Conservation (phyloP, 2,888 invertebrate species). For the Atethmia centrago region DNA sequence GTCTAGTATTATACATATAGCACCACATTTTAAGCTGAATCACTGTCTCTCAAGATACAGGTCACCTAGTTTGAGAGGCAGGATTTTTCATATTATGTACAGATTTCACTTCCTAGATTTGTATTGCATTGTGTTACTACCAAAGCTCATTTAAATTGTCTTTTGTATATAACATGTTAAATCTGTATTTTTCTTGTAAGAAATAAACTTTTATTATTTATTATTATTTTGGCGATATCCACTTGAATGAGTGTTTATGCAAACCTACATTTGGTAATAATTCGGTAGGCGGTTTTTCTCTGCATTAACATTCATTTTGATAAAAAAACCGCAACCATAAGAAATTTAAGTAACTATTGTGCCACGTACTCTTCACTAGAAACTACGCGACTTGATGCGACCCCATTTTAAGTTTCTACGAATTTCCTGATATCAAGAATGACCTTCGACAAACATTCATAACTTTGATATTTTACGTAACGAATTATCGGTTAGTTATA, state of each 20-base stretch:
- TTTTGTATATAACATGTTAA: no score
- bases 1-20: no score
- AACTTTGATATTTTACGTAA: constrained; percentile 49
- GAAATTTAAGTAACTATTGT: not conserved
- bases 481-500: constrained; percentile 40
- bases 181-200: no score
- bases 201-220: no score
- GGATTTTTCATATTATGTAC: no score
- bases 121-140: no score
- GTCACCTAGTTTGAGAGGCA: no score
- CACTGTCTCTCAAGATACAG: no score
- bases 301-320: not conserved
- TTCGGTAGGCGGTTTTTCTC: not conserved
- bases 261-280: not conserved
- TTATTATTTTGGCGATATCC: not conserved
- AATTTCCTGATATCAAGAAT: constrained; percentile 13
- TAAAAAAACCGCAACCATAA: not conserved
- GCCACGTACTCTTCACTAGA: not conserved
- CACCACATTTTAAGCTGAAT: no score
- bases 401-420: constrained; percentile 13
- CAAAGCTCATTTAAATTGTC: no score
- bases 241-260: not conserved
- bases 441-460: constrained; percentile 32
- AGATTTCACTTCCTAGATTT: no score
- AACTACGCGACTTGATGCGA: not conserved